Evolutionary conservation across 2,888 invertebrate genomes (phyloP).

Genomic region (Eupithecia vulgata): DNA sequence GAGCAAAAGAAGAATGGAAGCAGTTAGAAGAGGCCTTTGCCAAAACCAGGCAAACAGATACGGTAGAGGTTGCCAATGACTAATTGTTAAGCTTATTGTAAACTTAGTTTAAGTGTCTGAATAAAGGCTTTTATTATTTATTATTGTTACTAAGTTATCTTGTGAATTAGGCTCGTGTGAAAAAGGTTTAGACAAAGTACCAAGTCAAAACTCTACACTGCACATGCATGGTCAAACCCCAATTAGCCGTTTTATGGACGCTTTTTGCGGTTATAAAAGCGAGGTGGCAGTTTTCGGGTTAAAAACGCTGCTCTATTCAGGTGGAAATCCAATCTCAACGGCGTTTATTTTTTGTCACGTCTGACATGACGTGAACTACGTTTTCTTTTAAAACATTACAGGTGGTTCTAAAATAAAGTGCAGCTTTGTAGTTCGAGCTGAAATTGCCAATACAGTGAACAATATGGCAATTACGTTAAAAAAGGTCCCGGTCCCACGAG

Average conservation of each 20-base stretch:
- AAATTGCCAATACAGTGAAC: slow-evolving; percentile 2
- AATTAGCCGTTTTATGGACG: slow-evolving; percentile 6
- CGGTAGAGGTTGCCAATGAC: no score
- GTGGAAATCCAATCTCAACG: slow-evolving; percentile 20
- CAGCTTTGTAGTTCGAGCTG: not conserved
- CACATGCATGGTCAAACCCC: not conserved
- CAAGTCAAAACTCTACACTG: not conserved
- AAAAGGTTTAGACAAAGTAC: not conserved
- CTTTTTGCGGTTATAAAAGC: slow-evolving; percentile 24
- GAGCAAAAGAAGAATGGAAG: no score
- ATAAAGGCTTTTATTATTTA: no score
- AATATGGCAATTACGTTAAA: slow-evolving; percentile 21
- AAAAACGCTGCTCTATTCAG: slow-evolving; percentile 16
- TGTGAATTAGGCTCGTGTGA: no score
- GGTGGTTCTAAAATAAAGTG: not conserved
- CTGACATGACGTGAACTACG: no score
- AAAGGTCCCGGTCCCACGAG: slow-evolving; percentile 42
- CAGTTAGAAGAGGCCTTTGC: no score
- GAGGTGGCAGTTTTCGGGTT: slow-evolving; percentile 1
- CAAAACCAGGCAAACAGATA: no score
- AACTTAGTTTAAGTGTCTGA: no score
- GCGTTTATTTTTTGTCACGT: slow-evolving; percentile 6
- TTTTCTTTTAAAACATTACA: no score
- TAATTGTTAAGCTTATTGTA: no score
- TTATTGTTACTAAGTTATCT: no score